A percentile compares a stretch with the other conserved stretches of the same genome.
Evolutionary conservation across 2,888 invertebrate genomes (phyloP).

Genomic region (Pollenia griseotomentosa): DNA sequence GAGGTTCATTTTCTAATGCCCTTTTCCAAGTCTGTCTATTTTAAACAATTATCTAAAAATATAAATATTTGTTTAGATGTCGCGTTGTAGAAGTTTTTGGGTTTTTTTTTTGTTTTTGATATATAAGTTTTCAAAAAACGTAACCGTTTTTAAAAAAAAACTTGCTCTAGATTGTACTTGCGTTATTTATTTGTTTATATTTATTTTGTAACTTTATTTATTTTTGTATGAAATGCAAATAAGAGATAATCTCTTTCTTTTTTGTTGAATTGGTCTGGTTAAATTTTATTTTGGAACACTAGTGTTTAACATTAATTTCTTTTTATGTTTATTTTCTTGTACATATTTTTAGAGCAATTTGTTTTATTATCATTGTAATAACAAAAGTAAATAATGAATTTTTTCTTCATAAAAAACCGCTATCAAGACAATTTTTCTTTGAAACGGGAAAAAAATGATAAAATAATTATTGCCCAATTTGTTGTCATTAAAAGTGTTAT

Average conservation of each 20-base stretch:
- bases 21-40: background rate
- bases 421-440: constrained; percentile 9
- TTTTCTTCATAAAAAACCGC: constrained; percentile 35
- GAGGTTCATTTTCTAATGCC: background rate
- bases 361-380: constrained; percentile 40
- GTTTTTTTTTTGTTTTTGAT: background rate
- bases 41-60: too few species aligned
- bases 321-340: constrained; percentile 1
- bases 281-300: background rate
- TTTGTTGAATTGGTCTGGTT: background rate
- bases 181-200: constrained; percentile 32
- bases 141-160: constrained; percentile 16
- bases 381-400: constrained; percentile 42
- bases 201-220: constrained; percentile 16
- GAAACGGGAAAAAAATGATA: background rate
- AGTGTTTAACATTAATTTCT: background rate
- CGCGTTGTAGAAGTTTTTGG: background rate
- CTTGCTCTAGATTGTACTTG: constrained; percentile 48
- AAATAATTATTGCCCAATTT: constrained; percentile 20
- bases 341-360: background rate
- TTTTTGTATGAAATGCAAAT: constrained; percentile 54
- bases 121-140: constrained; percentile 2
- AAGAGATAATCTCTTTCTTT: constrained; percentile 45
- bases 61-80: background rate
- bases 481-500: background rate